Evolutionary conservation across 2,888 invertebrate genomes (phyloP), one percentile per base, ranked within the genome.

Genomic region (Nowickia ferox): DNA sequence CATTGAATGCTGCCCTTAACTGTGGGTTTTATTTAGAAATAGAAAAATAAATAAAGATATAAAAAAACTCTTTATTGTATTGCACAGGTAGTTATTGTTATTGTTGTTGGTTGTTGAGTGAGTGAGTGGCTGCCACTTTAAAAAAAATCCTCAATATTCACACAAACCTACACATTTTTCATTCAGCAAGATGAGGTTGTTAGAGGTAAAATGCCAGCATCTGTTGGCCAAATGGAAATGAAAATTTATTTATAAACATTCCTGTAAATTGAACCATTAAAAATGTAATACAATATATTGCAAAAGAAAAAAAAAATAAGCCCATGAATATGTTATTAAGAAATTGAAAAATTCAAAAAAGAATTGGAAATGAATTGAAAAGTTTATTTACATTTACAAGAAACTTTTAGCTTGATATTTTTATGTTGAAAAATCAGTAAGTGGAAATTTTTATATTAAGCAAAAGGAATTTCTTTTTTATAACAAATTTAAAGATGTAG

Each of bases 241-340:
- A 66, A 76, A 55, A 53, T 42, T 66, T 76, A 66, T 76, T 74
- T 76, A 30, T 15, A 13, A 30, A 55, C 53, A 76, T 76, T 66
- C 55, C 19, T 15, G 46, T 44, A 66, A 76, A 76, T 76, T 76
- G 65, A 76, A 66, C 30, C 65, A 55, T 66, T 55, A 44, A 65
- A 65, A 9, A 30, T 30, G 30, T 30, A 30, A 30, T 30, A 30
- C 9, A 11, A 59, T 57, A 9, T 9, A 38, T n/a, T n/a, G 59
- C 42, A 42, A 44, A 22, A 22, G 51, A n/a, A 3, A 44, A 40
- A 40, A 1, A 42, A 42, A 53, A 30, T 8, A 38, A 19, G 9
- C 13, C 15, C 15, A 55, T 11, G 13, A 55, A 22, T 42, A 17
- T 75, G 8, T 53, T 51, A 22, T 74, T 42, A 40, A 22, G 11